Evolutionary conservation across 2,113 vertebrate genomes (phyloP).

Genomic region (Amazona guildingii): DNA sequence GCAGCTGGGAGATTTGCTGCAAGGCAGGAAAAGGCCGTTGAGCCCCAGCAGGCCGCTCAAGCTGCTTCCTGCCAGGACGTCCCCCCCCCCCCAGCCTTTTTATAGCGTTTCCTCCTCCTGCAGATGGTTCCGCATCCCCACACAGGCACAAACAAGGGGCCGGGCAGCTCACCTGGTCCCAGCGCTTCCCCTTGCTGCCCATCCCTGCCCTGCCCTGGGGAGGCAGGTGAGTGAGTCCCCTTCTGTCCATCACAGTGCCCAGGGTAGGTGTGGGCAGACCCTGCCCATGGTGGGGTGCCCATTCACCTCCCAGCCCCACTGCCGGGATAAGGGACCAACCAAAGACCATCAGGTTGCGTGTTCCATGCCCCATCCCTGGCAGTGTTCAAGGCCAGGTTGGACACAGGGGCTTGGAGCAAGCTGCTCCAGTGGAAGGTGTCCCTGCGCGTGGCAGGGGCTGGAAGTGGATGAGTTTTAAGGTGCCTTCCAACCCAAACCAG

Average conservation of each 20-base stretch:
- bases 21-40: constrained; percentile 73
- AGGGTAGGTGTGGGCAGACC: not conserved
- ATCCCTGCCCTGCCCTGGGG: not conserved
- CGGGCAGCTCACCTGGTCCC: not conserved
- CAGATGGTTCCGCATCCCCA: constrained; percentile 65
- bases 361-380: not conserved
- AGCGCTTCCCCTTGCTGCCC: not conserved
- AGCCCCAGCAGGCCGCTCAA: constrained; percentile 65
- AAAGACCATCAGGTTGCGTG: accelerated
- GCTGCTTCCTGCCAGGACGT: constrained; percentile 79
- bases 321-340: not conserved
- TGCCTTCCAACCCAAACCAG: not conserved
- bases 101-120: constrained; percentile 74
- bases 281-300: accelerated
- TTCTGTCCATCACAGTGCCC: not conserved
- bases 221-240: not conserved
- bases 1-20: constrained; percentile 97
- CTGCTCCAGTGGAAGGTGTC: not conserved
- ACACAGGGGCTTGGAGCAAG: not conserved
- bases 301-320: not conserved
- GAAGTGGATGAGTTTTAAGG: not conserved
- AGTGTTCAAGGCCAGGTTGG: not conserved
- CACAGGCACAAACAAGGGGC: not conserved
- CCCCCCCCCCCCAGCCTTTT: constrained; percentile 69
- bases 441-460: not conserved